phyloP scores from a whole-genome alignment of 2,797 vertebrate species.

The Rhadinocentrus ornatus region DNA sequence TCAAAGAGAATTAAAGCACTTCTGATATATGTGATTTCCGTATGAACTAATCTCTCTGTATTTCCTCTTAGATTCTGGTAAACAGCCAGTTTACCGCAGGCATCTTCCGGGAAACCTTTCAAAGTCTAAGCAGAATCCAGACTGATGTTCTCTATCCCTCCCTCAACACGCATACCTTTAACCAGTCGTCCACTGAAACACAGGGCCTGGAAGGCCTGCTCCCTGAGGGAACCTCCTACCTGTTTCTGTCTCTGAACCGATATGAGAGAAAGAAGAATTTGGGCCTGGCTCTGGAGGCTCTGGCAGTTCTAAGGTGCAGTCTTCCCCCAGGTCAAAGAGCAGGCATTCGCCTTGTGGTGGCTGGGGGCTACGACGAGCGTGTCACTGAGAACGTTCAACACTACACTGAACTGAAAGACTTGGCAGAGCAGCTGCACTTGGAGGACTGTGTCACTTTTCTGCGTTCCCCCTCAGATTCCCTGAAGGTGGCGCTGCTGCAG shows the following conservation, averaged over 20 bases:
- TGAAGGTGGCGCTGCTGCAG: constrained; percentile 89
- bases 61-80: constrained; percentile 86
- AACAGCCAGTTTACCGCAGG: constrained; percentile 95
- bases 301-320: constrained; percentile 81
- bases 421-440: constrained; percentile 80
- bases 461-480: constrained; percentile 90
- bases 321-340: constrained; percentile 80
- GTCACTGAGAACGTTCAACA: constrained; percentile 94
- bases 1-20: constrained; percentile 34
- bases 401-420: constrained; percentile 87
- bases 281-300: constrained; percentile 86
- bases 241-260: constrained; percentile 96
- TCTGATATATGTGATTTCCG: constrained; percentile 46
- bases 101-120: constrained; percentile 92
- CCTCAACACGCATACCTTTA: constrained; percentile 88
- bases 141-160: constrained; percentile 94
- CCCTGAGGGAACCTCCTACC: constrained; percentile 81
- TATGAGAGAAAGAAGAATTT: constrained; percentile 98
- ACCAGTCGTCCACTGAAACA: constrained; percentile 69
- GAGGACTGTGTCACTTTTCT: constrained; percentile 89
- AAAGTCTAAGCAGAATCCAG: constrained; percentile 83
- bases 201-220: constrained; percentile 82
- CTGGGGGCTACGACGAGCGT: constrained; percentile 93
- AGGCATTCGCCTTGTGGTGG: constrained; percentile 90
- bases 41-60: constrained; percentile 42